Base-by-base conservation (phyloP, 2,797 vertebrate species). In the Iguana delicatissima region DNA sequence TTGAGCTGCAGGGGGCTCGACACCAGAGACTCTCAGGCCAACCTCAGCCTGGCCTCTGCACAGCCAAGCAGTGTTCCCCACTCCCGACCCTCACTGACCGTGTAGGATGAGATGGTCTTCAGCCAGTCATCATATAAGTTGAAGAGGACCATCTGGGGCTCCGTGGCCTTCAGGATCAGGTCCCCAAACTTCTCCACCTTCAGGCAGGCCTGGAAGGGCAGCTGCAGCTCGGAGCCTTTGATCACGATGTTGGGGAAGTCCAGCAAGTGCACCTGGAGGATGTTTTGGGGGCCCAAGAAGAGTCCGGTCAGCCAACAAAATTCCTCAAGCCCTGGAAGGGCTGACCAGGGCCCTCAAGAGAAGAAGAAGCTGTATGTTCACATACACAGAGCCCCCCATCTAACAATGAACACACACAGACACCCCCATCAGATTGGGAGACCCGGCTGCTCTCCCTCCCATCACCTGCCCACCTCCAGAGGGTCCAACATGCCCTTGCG, bases 241-340 rank as follows among this genome's bases (percentile, higher is more conserved):
- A 99, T 99, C 89, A 99, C 99, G 57, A 99, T 99, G 97, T 99
- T 99, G 95, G 99, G 99, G 97, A 99, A 99, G 96, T 99, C 99
- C 88, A 99, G 97, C 98, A 99, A 98, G 95, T 99, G 99, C 95
- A 99, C 99, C 99, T 99, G 95, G 18, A 6, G 20, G 59, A 12
- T 52, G 52, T 52, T 52, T 8, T 6, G 12, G 93, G 57, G 6
- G 0, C 5, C 91, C 59, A 52, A 42, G 0, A 6, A 92, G 72
- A 35, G 46, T 76, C 69, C 42, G n/a, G 62, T 92, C 46, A 94
- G 38, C 84, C 83, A 55, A 89, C 0, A 52, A 86, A 46, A 38
- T 0, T 59, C 26, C 1, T 29, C 13, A 42, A 9, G 59, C 20
- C 59, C 59, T 22, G 59, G 18, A 62, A 62, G 5, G 18, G 9